A percentile compares a stretch with the other conserved stretches of the same genome.
These are phyloP conservation scores for Maccullochella peelii DNA, from an alignment of 2,113 vertebrate genomes.

Conservation along the genomic window DNA sequence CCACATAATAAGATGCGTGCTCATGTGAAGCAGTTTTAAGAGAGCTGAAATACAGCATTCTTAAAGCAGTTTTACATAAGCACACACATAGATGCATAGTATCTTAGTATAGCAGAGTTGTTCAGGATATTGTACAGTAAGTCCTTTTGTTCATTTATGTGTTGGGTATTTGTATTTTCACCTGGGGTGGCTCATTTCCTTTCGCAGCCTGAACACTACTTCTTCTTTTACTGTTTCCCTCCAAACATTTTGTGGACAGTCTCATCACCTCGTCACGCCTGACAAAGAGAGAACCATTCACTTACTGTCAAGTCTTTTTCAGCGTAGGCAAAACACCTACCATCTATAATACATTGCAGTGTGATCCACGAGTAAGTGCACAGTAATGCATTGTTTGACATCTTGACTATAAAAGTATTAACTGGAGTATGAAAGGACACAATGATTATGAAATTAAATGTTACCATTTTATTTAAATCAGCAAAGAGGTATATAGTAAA, in stretches of 20 bases:
- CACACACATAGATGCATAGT: background rate
- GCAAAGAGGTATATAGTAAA: background rate
- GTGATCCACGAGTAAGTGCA: background rate
- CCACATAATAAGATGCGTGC: background rate
- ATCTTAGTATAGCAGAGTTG: background rate
- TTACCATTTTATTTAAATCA: background rate
- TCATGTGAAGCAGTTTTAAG: background rate
- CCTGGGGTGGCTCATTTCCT: slow-evolving; percentile 53
- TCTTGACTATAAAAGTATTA: background rate
- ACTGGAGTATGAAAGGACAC: background rate
- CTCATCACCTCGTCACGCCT: slow-evolving; percentile 43
- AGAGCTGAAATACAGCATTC: background rate
- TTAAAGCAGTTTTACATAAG: background rate
- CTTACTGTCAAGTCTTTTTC: background rate
- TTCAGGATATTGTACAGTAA: background rate
- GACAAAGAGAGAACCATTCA: slow-evolving; percentile 34
- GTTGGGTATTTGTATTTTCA: slow-evolving; percentile 25
- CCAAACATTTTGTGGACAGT: slow-evolving; percentile 12
- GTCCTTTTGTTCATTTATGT: background rate
- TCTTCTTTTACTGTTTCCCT: slow-evolving; percentile 25
- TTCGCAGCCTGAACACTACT: background rate
- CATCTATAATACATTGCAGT: background rate
- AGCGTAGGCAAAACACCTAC: background rate
- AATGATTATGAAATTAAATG: background rate
- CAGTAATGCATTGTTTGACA: background rate